These are phyloP conservation scores for Thaleichthys pacificus DNA, from an alignment of 2,797 vertebrate genomes.

Conservation along the genomic window DNA sequence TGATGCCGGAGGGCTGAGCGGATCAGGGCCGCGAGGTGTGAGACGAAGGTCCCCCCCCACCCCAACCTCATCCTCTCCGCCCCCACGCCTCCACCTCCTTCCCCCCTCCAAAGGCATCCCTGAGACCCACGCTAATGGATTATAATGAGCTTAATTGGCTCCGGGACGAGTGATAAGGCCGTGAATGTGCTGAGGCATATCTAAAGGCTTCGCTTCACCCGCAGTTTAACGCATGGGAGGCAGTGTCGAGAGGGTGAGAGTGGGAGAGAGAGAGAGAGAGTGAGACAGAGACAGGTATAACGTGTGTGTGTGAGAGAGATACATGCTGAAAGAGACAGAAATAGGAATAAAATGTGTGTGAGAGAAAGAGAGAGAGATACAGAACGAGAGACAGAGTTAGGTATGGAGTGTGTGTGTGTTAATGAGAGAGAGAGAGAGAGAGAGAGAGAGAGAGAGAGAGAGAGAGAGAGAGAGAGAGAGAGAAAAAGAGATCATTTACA, in stretches of 20 bases:
- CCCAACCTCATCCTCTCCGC: no score
- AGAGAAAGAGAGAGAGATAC: neutral
- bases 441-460: neutral
- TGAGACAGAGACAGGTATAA: neutral
- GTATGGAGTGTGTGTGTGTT: no score
- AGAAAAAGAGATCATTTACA: neutral
- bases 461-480: neutral
- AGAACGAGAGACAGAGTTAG: neutral
- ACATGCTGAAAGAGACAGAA: no score
- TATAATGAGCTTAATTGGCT: slow-evolving; percentile 69
- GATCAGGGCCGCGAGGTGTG: slow-evolving; percentile 35
- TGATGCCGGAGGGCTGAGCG: neutral
- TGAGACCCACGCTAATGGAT: slow-evolving; percentile 62
- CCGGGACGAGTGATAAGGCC: slow-evolving; percentile 62
- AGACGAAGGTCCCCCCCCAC: slow-evolving; percentile 49
- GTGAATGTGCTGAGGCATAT: slow-evolving; percentile 50
- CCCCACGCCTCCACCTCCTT: neutral
- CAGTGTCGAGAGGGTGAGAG: slow-evolving; percentile 16
- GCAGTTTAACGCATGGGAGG: slow-evolving; percentile 46
- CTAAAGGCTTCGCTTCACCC: slow-evolving; percentile 51
- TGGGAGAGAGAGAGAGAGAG: neutral
- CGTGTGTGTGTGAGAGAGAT: no score
- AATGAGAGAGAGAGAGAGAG: neutral
- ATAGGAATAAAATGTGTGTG: no score
- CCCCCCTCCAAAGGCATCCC: slow-evolving; percentile 45